Evolutionary conservation across 1,140 invertebrate genomes (phyloP), one percentile per base, ranked within the genome.

Genomic region (Caenorhabditis tropicalis): DNA sequence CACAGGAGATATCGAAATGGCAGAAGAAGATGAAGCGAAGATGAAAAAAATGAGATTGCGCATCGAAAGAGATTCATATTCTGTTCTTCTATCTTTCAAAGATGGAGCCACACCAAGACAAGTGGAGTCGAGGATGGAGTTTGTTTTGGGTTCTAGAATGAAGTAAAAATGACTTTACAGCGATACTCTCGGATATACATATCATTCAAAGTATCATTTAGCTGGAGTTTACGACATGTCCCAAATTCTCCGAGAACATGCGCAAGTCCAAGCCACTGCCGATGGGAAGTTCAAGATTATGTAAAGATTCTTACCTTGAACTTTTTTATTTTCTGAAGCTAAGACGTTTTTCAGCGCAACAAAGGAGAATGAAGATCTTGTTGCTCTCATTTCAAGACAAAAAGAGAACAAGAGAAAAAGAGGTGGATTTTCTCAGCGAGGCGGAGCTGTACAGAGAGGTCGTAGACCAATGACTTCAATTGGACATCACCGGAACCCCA

Each of bases 121-220:
- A 74, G 65, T 74, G 15, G 65, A 74, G 36, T 6, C 12, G n/a
- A 74, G 65, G 24, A 74, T 74, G 65, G 65, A 74, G 65, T 74
- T 74, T 10, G 65, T 74, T 58, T 58, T 5, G 15, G 5, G 5
- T 2, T 27, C 7, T 15, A 10, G 4, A 58, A 58, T 27, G 5
- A n/a, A 6, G 6, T 27, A 2, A 24, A 43, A 4, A 27, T 12
- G 43, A 65, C 19, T 36, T 27, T 74, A 43, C n/a, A 74, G 65
- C 9, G 65, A 74, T 9, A 74, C 65, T 2, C 21, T 74, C 2
- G 65, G 65, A 24, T 74, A 74, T 29, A 74, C 65, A n/a, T 74
- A 74, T 19, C 10, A 19, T 43, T 12, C 12, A n/a, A 74, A 74
- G 24, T 74, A 74, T 43, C 10, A 43, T 15, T n/a, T 33, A 21